Evolutionary conservation across 2,113 vertebrate species (phyloP), one percentile per base, ranked within the genome.

Genomic region (Coryphaenoides rupestris): DNA sequence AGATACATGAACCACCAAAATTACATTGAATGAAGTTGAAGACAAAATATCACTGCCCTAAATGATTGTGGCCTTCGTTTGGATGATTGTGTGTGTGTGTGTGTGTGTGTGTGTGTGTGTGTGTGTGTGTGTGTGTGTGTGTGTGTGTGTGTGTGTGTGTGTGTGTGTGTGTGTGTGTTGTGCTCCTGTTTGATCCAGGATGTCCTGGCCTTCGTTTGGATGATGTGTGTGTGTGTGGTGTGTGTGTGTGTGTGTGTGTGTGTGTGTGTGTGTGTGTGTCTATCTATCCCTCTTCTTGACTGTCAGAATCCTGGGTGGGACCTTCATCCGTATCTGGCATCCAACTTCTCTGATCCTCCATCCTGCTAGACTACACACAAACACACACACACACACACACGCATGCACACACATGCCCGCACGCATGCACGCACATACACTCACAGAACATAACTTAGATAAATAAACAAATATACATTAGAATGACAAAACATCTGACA

Each of bases 191-290:
- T n/a, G n/a, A n/a, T n/a, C n/a, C n/a, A n/a, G n/a, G n/a, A n/a
- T n/a, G n/a, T n/a, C n/a, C n/a, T n/a, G n/a, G n/a, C n/a, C n/a
- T n/a, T n/a, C n/a, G n/a, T n/a, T n/a, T n/a, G n/a, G n/a, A n/a
- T n/a, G n/a, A n/a, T 33, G 2, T 33, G 28, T 33, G 28, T 33
- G 28, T 33, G 28, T 33, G 26, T 6, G 7, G 33, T 40, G 5
- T 40, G 49, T 17, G 49, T 4, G 12, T 17, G 49, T 17, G 49
- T 52, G 49, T 52, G 12, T 52, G 49, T n/a, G 6, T 52, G 16
- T 5, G 49, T 52, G 49, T 52, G 49, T 52, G 49, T 52, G 49
- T 52, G 49, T 52, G 49, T 52, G 16, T 52, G 49, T 52, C n/a
- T 54, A 5, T 54, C n/a, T 54, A 21, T 16, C n/a, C 19, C n/a